phyloP scores from a whole-genome alignment of 2,797 vertebrate species.

The Phyllotis vaccarum region DNA sequence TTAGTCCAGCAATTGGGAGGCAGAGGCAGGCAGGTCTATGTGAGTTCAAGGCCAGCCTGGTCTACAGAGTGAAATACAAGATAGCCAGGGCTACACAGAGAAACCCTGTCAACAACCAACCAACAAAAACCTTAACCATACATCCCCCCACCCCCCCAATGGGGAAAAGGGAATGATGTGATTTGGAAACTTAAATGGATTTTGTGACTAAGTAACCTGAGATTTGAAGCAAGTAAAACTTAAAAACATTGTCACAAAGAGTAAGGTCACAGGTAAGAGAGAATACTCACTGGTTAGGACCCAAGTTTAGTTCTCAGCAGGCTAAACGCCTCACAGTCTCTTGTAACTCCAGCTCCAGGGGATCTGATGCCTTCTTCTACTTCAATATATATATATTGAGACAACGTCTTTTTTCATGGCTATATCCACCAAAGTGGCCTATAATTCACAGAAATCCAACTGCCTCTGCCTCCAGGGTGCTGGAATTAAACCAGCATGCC shows the following conservation, averaged over 20 bases:
- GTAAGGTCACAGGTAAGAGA: not conserved
- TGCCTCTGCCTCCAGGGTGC: not conserved
- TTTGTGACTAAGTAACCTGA: constrained; percentile 42
- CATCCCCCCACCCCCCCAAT: constrained; percentile 1
- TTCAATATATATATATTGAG: too few species aligned
- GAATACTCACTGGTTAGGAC: not conserved
- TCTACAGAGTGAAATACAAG: not conserved
- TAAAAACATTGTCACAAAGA: constrained; percentile 53
- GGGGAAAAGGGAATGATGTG: constrained; percentile 24
- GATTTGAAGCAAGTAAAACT: constrained; percentile 8
- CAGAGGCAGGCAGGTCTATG: not conserved
- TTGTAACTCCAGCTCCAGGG: not conserved
- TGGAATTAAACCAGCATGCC: not conserved
- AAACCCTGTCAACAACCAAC: not conserved
- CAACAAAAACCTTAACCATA: not conserved
- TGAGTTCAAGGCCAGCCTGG: not conserved
- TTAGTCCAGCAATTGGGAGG: not conserved
- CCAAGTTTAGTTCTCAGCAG: not conserved
- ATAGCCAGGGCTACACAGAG: not conserved
- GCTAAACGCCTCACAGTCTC: not conserved
- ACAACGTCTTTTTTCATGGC: not conserved
- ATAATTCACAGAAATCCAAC: not conserved
- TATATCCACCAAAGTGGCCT: not conserved
- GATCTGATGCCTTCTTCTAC: not conserved
- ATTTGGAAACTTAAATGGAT: constrained; percentile 45